These are phyloP conservation scores for Phrixothrix hirtus DNA, from an alignment of 2,888 invertebrate genomes.

Conservation along the genomic window DNA sequence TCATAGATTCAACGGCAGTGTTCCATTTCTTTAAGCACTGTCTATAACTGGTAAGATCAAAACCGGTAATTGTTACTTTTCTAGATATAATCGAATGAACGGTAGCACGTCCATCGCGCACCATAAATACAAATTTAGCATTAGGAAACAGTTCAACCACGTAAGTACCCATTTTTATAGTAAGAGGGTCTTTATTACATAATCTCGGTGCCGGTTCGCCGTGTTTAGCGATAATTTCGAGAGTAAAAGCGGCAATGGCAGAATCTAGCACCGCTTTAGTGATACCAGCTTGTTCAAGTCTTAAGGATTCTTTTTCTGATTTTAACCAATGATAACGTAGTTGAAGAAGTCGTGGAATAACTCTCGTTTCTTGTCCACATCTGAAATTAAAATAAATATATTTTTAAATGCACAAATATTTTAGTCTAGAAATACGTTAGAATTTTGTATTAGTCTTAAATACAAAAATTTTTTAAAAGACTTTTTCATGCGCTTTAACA, in stretches of 20 bases:
- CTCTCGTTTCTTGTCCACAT: constrained; percentile 96
- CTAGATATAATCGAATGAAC: constrained; percentile 98
- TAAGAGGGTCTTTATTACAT: constrained; percentile 99
- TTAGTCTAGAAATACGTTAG: too few relatives aligned
- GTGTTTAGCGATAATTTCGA: constrained; percentile 95
- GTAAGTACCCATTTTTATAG: constrained; percentile 94
- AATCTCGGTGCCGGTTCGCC: constrained; percentile 92
- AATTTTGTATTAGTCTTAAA: too few relatives aligned
- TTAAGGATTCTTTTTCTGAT: constrained; percentile 87
- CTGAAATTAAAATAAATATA: constrained; percentile 55
- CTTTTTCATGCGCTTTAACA: too few relatives aligned
- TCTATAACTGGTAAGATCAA: constrained; percentile 90
- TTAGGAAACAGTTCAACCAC: constrained; percentile 95
- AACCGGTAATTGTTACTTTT: constrained; percentile 71
- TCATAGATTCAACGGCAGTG: constrained; percentile 92
- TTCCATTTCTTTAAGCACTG: constrained; percentile 98
- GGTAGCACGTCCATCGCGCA: constrained; percentile 96
- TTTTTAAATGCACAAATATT: too few relatives aligned
- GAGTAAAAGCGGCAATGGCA: constrained; percentile 94
- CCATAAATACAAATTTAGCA: constrained; percentile 97
- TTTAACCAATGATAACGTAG: constrained; percentile 95
- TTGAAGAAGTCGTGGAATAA: constrained; percentile 94
- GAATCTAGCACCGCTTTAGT: constrained; percentile 89
- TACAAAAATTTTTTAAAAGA: too few relatives aligned
- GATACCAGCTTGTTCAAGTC: constrained; percentile 92